Base-by-base conservation (phyloP, 1,140 invertebrate genomes). In the Drosophila persimilis region DNA sequence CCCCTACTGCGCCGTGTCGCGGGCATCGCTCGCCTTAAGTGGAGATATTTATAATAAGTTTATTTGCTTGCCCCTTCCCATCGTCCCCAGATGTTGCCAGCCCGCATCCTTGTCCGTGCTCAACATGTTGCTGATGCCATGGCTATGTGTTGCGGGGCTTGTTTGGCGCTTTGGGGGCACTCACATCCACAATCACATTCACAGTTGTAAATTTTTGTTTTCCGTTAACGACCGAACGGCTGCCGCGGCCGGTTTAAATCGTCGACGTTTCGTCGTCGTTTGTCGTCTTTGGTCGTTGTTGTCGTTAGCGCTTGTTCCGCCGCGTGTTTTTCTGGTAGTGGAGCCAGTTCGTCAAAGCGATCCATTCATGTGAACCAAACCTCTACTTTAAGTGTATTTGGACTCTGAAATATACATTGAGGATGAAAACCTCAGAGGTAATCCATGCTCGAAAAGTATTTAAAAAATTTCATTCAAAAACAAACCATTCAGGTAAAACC, bases 1-100 rank as follows among this genome's bases (percentile, higher is more conserved):
- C 74, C 71, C 83, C 83, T 78, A 88, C 83, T 78, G 81, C 50
- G 75, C 46, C 73, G 77, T 57, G 50, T 61, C 53, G 58, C 66
- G 76, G 60, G 45, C 59, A 46, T 17, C 56, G 67, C 39, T 73
- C 58, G 64, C 65, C 83, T 73, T 88, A 88, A 88, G 83, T 88
- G 83, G 78, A 88, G 84, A 89, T 88, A 86, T 86, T 88, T 88
- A 88, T 88, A 88, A 88, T 88, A 88, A 79, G 83, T 88, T 88
- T 88, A 88, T 88, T 88, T 88, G 67, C 75, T 46, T 46, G 50
- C 64, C 52, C 64, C 65, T 43, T 55, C 45, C 41, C 56, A 47
- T 61, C 45, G 39, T 59, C 62, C 64, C 58, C 77, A 15, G 60
- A 65, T 65, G 65, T 59, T 75, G 78, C 71, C 9, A 45, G 39